phyloP scores from a whole-genome alignment of 30 jellyfish, hydroid and myxozoan genomes.

The Mastigias papua region DNA sequence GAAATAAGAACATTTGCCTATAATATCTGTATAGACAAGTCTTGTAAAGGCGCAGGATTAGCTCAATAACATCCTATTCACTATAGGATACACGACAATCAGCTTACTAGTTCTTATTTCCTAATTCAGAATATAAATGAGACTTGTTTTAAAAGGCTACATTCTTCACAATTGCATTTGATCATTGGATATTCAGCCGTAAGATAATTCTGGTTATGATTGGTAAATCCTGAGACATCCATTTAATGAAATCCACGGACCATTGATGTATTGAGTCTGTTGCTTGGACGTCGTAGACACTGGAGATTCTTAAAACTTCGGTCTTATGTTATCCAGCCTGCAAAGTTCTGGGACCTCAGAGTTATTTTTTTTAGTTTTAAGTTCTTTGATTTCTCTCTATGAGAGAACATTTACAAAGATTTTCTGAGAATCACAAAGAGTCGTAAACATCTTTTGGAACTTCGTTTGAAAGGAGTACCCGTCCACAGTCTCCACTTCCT shows the following conservation, averaged over 20 bases:
- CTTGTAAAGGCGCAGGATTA: background rate
- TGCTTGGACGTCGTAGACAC: too few species aligned
- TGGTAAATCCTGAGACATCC: conserved; percentile 5
- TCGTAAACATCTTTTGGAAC: too few species aligned
- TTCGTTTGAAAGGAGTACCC: too few species aligned
- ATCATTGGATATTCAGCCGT: conserved; percentile 15
- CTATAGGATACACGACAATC: conserved; percentile 30
- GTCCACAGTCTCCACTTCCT: too few species aligned
- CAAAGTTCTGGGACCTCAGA: too few species aligned
- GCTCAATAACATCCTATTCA: background rate
- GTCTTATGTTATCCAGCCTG: too few species aligned
- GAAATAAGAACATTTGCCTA: background rate
- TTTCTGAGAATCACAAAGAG: too few species aligned
- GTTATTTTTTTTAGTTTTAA: too few species aligned
- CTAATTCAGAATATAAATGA: conserved; percentile 1
- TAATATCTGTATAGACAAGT: background rate
- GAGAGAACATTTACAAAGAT: too few species aligned
- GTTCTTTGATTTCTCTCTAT: too few species aligned
- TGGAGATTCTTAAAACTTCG: too few species aligned
- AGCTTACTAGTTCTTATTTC: conserved; percentile 36
- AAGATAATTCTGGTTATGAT: conserved; percentile 2
- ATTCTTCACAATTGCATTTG: conserved; percentile 21
- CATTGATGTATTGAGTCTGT: too few species aligned
- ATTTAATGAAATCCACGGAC: background rate
- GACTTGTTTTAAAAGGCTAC: conserved; percentile 16